Evolutionary conservation across 2,113 vertebrate genomes (phyloP), one percentile per base, ranked within the genome.

Genomic region (Seriola dumerili): DNA sequence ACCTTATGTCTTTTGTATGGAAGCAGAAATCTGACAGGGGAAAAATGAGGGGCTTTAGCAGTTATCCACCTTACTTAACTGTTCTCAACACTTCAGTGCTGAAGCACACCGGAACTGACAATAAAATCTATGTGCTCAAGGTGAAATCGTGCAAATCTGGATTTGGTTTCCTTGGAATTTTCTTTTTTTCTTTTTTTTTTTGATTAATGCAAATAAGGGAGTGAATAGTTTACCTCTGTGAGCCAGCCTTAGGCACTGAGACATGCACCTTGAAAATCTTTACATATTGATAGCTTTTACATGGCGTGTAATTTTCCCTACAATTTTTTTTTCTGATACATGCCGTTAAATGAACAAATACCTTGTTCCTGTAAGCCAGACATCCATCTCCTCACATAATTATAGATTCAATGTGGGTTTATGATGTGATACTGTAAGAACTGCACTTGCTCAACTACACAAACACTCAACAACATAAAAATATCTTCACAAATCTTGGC

Each of bases 11-110:
- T 86, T 83, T 59, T 77, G 61, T 79, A 44, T 42, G 70, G 75
- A 29, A 76, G 71, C 75, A 44, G 73, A 59, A 87, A 77, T 86
- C 64, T 76, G 86, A 78, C 85, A 66, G 72, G 80, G 78, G 64
- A 74, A 83, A 86, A 84, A 80, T 50, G 72, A 78, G 78, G 70
- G 76, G 88, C 79, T 91, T 87, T 86, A 78, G 62, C 70, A 12
- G 66, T 80, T 83, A 88, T 92, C 83, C 76, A 17, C 80, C 84
- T 61, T 80, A 72, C 64, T 86, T 87, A 88, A 87, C 72, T 89
- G 86, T 86, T 88, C 80, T 80, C 80, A 91, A 71, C 85, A 75
- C 78, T 62, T 78, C 78, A 75, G 76, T 19, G 66, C 74, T 23
- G 58, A 87, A 76, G 77, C 78, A 69, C 85, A 83, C 44, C 23